phyloP scores from a whole-genome alignment of 2,888 invertebrate genomes.

The Muschampia plurimacula region DNA sequence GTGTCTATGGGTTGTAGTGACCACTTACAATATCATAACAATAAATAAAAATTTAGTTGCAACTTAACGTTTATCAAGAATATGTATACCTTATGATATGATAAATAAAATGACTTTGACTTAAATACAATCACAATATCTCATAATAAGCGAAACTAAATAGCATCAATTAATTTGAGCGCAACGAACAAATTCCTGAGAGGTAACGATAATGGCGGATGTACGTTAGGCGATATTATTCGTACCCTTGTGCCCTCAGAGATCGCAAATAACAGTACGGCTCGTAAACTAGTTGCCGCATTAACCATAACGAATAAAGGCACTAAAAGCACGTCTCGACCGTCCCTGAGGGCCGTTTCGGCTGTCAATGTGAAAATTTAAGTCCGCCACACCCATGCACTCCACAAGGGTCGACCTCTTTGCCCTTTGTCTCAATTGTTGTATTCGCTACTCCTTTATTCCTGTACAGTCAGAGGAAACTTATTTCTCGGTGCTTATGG shows the following conservation, averaged over 20 bases:
- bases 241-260: constrained; percentile 53
- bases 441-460: constrained; percentile 56
- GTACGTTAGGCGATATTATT: constrained; percentile 39
- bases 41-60: no score
- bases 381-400: constrained; percentile 84
- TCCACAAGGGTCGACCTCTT: constrained; percentile 79
- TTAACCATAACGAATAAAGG: constrained; percentile 85
- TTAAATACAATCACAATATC: constrained; percentile 1
- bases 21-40: no score
- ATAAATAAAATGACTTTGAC: no score
- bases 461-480: constrained; percentile 44
- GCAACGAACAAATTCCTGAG: constrained; percentile 13
- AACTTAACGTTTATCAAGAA: no score
- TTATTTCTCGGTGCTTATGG: constrained; percentile 9
- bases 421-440: constrained; percentile 83
- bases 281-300: constrained; percentile 83
- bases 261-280: constrained; percentile 78
- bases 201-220: constrained; percentile 35
- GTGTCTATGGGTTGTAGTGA: no score
- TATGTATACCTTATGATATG: no score
- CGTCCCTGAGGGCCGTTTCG: constrained; percentile 83
- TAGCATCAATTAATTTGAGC: constrained; percentile 32
- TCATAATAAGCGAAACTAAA: background rate
- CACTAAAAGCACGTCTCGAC: constrained; percentile 80
- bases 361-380: constrained; percentile 86